Conservation (phyloP, 2,888 invertebrate genomes). For the Apamea monoglypha region DNA sequence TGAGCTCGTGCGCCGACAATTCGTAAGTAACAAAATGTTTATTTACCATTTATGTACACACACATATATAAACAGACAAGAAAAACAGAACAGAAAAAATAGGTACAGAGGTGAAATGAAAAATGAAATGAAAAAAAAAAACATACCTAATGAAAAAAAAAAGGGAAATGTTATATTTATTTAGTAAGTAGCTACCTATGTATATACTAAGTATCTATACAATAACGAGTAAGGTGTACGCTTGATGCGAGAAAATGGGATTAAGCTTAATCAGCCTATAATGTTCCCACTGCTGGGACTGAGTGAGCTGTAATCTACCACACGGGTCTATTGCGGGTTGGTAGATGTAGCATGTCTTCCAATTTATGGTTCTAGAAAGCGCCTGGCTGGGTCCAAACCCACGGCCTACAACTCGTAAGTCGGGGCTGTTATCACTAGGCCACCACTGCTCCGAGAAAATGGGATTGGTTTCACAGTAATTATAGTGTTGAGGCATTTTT, state of each 20-base stretch:
- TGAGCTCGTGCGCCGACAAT: constrained; percentile 58
- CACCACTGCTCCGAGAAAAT: not conserved
- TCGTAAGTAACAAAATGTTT: constrained; percentile 50
- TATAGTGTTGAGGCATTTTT: not conserved
- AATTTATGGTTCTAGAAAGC: not conserved
- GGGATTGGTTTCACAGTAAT: not conserved
- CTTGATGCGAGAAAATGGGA: not conserved
- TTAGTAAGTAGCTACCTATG: constrained; percentile 13
- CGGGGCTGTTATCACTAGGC: not conserved
- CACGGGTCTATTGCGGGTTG: not conserved
- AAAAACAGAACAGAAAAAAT: too few species aligned
- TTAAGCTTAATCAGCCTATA: not conserved
- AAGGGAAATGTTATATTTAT: constrained; percentile 50
- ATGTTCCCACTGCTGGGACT: not conserved
- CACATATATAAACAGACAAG: too few species aligned
- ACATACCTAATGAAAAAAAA: too few species aligned
- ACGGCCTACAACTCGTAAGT: not conserved
- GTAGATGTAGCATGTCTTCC: too few species aligned
- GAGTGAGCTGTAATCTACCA: not conserved
- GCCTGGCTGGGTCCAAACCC: not conserved
- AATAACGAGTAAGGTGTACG: not conserved
- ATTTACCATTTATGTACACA: too few species aligned
- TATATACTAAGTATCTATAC: constrained; percentile 2
- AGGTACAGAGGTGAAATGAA: too few species aligned
- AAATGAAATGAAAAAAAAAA: too few species aligned